A percentile compares a stretch with the other conserved stretches of the same genome.
Evolutionary conservation across 1,140 invertebrate species (phyloP).

Genomic region (Caenorhabditis brenneri): DNA sequence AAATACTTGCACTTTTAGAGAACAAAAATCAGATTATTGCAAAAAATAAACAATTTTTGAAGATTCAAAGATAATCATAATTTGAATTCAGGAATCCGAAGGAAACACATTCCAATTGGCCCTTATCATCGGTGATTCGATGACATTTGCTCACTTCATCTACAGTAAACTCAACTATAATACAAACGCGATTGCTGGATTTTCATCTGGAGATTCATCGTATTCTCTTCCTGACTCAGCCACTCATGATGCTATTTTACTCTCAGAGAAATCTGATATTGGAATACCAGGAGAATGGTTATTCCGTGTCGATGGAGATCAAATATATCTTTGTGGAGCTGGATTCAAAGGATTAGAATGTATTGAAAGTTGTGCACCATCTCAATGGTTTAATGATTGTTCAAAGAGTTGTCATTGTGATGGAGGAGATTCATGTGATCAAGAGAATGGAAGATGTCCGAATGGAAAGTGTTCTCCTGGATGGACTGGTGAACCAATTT

Average conservation of each 20-base stretch:
- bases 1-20: not conserved
- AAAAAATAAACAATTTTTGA: no score
- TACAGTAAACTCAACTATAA: slow-evolving; percentile 55
- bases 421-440: slow-evolving; percentile 53
- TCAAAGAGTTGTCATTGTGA: slow-evolving; percentile 56
- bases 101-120: slow-evolving; percentile 56
- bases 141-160: slow-evolving; percentile 55
- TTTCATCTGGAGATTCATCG: slow-evolving; percentile 35
- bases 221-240: slow-evolving; percentile 56
- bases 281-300: slow-evolving; percentile 61
- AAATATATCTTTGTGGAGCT: slow-evolving; percentile 54
- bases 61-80: no score
- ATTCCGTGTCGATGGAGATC: slow-evolving; percentile 49
- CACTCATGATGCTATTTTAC: slow-evolving; percentile 49
- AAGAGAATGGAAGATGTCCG: slow-evolving; percentile 52
- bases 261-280: slow-evolving; percentile 55
- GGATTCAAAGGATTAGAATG: slow-evolving; percentile 58
- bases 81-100: slow-evolving; percentile 13
- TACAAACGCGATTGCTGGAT: slow-evolving; percentile 50
- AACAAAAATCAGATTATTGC: no score
- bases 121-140: slow-evolving; percentile 48
- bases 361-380: slow-evolving; percentile 50
- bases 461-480: slow-evolving; percentile 54
- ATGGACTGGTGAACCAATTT: slow-evolving; percentile 45
- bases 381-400: slow-evolving; percentile 57